Evolutionary conservation across 1,140 invertebrate genomes (phyloP), one percentile per base, ranked within the genome.

Genomic region (Agrilus planipennis): DNA sequence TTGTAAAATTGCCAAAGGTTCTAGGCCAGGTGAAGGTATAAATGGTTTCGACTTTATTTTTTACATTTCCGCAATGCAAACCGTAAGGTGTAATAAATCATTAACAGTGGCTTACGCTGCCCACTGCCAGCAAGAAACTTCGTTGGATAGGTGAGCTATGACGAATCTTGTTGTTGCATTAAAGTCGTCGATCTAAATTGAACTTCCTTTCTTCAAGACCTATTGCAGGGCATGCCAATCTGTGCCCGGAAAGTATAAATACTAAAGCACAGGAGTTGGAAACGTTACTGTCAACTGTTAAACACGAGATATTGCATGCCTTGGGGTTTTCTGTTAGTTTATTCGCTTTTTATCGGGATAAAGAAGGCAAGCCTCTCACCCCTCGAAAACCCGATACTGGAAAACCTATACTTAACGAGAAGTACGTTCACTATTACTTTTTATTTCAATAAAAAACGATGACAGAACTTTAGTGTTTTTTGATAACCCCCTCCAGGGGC

Each of bases 301-400:
- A 99, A 64, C 95, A 99, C 66, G 95, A 99, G 64, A 98, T 99
- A 58, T 69, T 98, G 1, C 95, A 99, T 68, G 93, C 94, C 0
- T 67, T 99, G 21, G 92, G 91, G 1, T 96, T 98, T 68, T 94
- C 91, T 6, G 84, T 94, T 0, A 91, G 88, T 34, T 70, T 97
- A 9, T 98, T 88, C 62, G 93, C 91, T 1, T 97, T 95, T 65
- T 94, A 85, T 63, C 65, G 75, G 30, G 90, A 96, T 62, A 74
- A 80, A 31, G 67, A 83, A 23, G 92, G 91, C 0, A 73, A 80
- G 19, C 92, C 92, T 0, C 67, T 91, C 11, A 95, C 90, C 0
- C 72, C 75, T 11, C 67, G 91, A 35, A 67, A 76, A 30, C 75
- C 76, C 14, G 76, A 87, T 52, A 89, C 86, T 4, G 89, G 89